These are phyloP conservation scores for Tiaroga cobitis DNA, from an alignment of 2,797 vertebrate species.

Conservation along the genomic window DNA sequence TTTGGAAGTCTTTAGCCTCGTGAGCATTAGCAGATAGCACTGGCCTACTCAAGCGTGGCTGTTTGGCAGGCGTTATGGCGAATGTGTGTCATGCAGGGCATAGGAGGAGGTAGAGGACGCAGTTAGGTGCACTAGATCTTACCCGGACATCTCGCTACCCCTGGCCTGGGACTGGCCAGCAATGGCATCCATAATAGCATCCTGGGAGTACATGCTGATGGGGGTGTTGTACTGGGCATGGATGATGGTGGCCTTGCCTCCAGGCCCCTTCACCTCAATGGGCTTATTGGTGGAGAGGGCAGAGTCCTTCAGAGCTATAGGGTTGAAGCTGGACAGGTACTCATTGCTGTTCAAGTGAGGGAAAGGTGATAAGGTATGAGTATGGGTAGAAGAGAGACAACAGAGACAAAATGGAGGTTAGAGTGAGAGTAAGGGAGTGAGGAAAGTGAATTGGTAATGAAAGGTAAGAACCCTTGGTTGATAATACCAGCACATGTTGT, in stretches of 20 bases:
- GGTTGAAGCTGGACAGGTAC: conserved; percentile 84
- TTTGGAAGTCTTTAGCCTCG: conserved; percentile 41
- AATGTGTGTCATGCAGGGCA: conserved; percentile 43
- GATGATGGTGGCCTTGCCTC: conserved; percentile 90
- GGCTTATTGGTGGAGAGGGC: conserved; percentile 88
- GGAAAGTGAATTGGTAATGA: conserved; percentile 4
- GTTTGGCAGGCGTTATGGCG: conserved; percentile 18
- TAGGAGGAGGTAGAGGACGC: conserved; percentile 16
- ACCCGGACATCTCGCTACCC: conserved; percentile 88
- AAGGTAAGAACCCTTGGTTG: conserved; percentile 7
- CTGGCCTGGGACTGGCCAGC: conserved; percentile 96
- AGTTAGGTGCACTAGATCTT: conserved; percentile 89
- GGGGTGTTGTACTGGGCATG: conserved; percentile 99
- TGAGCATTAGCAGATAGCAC: conserved; percentile 36
- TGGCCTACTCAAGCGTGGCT: conserved; percentile 39
- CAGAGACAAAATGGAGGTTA: conserved; percentile 12
- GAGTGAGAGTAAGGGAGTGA: conserved; percentile 20
- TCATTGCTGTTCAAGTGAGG: conserved; percentile 72
- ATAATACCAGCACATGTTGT: conserved; percentile 4
- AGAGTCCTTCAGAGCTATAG: conserved; percentile 86
- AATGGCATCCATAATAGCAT: conserved; percentile 98
- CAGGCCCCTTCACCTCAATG: conserved; percentile 96
- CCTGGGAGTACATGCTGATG: conserved; percentile 99
- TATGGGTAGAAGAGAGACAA: conserved; percentile 50
- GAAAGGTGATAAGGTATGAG: conserved; percentile 25